Conservation (phyloP, 1,140 invertebrate species). For the Mycetomoellerius zeteki region DNA sequence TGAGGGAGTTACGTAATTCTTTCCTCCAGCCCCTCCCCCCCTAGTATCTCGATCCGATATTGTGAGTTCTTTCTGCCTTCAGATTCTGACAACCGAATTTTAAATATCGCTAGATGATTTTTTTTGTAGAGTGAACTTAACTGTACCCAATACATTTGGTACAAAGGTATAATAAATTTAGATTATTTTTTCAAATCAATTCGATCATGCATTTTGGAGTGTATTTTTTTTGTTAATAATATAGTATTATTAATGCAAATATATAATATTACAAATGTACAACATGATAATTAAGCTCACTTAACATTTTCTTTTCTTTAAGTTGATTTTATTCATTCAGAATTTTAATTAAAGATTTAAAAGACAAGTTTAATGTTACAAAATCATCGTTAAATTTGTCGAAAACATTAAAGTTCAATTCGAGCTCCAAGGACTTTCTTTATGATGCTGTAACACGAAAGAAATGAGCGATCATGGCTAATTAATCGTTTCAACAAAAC, state of each 20-base stretch:
- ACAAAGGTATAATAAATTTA: not conserved
- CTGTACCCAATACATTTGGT: not conserved
- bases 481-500: conserved; percentile 48
- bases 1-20: conserved; percentile 67
- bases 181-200: not conserved
- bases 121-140: not conserved
- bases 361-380: not conserved
- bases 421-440: not conserved
- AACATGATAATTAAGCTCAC: not conserved
- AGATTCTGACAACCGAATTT: not conserved
- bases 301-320: not conserved
- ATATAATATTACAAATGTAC: too few relatives aligned
- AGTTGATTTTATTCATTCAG: not conserved
- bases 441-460: not conserved
- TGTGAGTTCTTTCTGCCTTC: not conserved
- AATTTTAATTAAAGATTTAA: conserved; percentile 8
- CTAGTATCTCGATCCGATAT: conserved; percentile 19
- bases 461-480: not conserved
- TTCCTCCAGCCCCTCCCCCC: not conserved
- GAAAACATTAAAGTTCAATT: not conserved
- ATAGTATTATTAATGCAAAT: not conserved
- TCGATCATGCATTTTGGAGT: conserved; percentile 7
- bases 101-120: not conserved
- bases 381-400: not conserved
- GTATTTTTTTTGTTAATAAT: conserved; percentile 4